Conservation (phyloP, 1,140 invertebrate species). For the Tetragonula clypearis region DNA sequence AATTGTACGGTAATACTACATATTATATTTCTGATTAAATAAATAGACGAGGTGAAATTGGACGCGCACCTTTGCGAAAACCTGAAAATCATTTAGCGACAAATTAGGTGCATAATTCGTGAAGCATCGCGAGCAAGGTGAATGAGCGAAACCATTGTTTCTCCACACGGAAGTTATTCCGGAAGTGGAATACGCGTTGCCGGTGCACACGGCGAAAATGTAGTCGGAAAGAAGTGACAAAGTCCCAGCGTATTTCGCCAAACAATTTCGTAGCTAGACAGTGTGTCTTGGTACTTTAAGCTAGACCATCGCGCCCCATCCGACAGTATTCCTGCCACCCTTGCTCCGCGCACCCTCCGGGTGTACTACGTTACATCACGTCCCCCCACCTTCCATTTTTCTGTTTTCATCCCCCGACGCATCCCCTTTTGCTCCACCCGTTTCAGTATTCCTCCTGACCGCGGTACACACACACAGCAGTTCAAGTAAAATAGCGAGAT, state of each 20-base stretch:
- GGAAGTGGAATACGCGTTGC: conserved; percentile 35
- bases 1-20: too few relatives aligned
- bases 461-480: conserved; percentile 48
- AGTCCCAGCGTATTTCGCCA: conserved; percentile 74
- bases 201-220: conserved; percentile 69
- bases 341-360: conserved; percentile 29
- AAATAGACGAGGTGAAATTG: too few relatives aligned
- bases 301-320: conserved; percentile 72
- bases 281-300: conserved; percentile 74
- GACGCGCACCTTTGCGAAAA: neutral
- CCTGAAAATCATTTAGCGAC: neutral
- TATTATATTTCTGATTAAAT: too few relatives aligned
- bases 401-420: conserved; percentile 43
- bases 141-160: conserved; percentile 60
- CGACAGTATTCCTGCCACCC: conserved; percentile 52
- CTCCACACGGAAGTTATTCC: conserved; percentile 53
- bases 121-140: conserved; percentile 2
- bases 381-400: neutral
- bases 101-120: neutral
- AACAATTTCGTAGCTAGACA: conserved; percentile 75
- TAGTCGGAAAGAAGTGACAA: conserved; percentile 75
- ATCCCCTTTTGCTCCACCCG: conserved; percentile 45
- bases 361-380: conserved; percentile 58
- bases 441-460: conserved; percentile 43
- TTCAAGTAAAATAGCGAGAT: conserved; percentile 75